Evolutionary conservation across 2,888 invertebrate genomes (phyloP).

Genomic region (Scrobipalpa atriplicella): DNA sequence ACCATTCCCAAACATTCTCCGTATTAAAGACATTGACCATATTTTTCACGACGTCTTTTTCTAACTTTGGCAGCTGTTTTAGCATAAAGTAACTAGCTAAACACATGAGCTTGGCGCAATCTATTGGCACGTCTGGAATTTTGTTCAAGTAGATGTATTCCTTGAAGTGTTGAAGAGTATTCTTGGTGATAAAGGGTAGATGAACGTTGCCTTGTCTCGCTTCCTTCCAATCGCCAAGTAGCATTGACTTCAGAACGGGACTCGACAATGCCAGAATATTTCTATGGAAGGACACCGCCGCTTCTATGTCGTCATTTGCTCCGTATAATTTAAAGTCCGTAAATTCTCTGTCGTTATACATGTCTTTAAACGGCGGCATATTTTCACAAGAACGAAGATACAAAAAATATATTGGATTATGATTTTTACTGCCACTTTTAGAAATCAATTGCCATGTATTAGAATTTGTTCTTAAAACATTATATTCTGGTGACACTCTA

Average conservation of each 20-base stretch:
- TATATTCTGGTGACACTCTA: no score
- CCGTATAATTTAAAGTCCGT: neutral
- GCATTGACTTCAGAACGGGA: neutral
- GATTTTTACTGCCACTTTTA: no score
- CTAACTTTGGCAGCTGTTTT: neutral
- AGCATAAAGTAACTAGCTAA: conserved; percentile 11
- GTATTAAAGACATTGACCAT: neutral
- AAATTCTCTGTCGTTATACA: neutral
- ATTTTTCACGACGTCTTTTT: neutral
- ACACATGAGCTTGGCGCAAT: neutral
- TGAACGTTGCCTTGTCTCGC: neutral
- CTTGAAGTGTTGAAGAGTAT: neutral
- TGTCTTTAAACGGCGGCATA: neutral
- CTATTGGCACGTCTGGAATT: neutral
- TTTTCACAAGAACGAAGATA: neutral
- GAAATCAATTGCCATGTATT: neutral
- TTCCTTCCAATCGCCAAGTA: conserved; percentile 1
- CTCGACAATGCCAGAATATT: neutral
- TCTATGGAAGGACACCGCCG: neutral
- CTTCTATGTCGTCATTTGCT: neutral
- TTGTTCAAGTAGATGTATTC: neutral
- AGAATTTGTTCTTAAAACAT: neutral
- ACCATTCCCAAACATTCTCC: neutral
- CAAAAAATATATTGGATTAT: neutral
- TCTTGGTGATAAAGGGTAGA: neutral